phyloP scores from a whole-genome alignment of 2,888 invertebrate genomes.

The Meghimatium bilineatum region DNA sequence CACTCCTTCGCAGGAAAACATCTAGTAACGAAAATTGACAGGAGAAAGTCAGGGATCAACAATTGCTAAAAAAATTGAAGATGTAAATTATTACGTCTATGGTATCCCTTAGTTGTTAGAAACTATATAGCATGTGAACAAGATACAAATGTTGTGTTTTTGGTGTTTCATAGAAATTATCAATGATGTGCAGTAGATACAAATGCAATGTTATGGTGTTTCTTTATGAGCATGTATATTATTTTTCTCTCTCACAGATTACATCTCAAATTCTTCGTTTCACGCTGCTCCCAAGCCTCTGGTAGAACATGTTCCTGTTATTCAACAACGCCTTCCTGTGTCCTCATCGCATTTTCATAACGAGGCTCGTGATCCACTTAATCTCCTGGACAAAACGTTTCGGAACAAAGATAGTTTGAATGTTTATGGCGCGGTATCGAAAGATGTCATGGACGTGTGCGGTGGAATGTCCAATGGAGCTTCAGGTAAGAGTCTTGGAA shows the following conservation, averaged over 20 bases:
- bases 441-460: conserved; percentile 26
- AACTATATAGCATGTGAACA: too few relatives aligned
- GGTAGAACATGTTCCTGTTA: conserved; percentile 73
- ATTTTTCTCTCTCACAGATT: conserved; percentile 52
- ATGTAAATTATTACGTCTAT: too few relatives aligned
- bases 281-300: conserved; percentile 62
- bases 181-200: too few relatives aligned
- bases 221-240: too few relatives aligned
- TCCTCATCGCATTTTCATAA: conserved; percentile 54
- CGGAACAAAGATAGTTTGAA: conserved; percentile 57
- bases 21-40: too few relatives aligned
- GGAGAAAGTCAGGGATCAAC: too few relatives aligned
- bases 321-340: conserved; percentile 63
- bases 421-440: conserved; percentile 58
- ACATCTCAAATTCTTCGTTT: conserved; percentile 53
- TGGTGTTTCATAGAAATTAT: too few relatives aligned
- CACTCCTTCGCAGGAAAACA: too few relatives aligned
- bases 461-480: conserved; percentile 41
- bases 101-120: too few relatives aligned
- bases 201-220: too few relatives aligned
- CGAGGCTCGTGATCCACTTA: conserved; percentile 64
- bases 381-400: conserved; percentile 66
- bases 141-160: too few relatives aligned
- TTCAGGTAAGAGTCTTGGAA: conserved; percentile 60
- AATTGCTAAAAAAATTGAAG: too few relatives aligned